Evolutionary conservation across 1,140 invertebrate genomes (phyloP), one percentile per base, ranked within the genome.

Genomic region (Micrasema minimum): DNA sequence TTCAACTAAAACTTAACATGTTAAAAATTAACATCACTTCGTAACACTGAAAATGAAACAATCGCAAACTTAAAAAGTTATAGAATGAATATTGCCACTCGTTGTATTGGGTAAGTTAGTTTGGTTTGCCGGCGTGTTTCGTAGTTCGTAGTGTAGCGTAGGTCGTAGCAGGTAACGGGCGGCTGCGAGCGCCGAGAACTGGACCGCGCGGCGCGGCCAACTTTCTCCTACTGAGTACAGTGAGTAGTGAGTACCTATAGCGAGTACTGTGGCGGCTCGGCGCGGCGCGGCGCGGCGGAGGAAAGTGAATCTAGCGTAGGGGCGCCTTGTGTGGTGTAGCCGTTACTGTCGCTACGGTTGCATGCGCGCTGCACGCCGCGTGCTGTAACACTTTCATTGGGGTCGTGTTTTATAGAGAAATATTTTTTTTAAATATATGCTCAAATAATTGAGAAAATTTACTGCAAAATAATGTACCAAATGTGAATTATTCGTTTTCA

Each of bases 121-220:
- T 31, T 4, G 26, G 2, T 2, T 4, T 31, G 7, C 26, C 26
- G 26, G 26, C 26, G 26, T 31, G 2, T 31, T 2, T 31, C 3
- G 3, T 2, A 31, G 2, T 16, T 66, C 46, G 65, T 66, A 66
- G 65, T 18, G 31, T 26, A 69, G 71, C 66, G 51, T 66, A 75
- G 65, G 11, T 12, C 55, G 48, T 51, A 18, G 14, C 61, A 2
- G 26, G 72, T 59, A 43, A 18, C 43, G n/a, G n/a, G 72, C 66
- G 53, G 62, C 48, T 51, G 18, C 62, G 70, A 71, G 64, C 55
- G 72, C 76, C 51, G 76, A 72, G 76, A 75, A 76, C 77, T 78
- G 77, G 78, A 77, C 77, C 77, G 76, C 76, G 76, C 78, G 74
- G 78, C 79, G 79, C 81, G 81, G 64, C 35, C 59, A 55, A 65